Evolutionary conservation across 2,888 invertebrate genomes (phyloP).

Genomic region (Plutella xylostella): DNA sequence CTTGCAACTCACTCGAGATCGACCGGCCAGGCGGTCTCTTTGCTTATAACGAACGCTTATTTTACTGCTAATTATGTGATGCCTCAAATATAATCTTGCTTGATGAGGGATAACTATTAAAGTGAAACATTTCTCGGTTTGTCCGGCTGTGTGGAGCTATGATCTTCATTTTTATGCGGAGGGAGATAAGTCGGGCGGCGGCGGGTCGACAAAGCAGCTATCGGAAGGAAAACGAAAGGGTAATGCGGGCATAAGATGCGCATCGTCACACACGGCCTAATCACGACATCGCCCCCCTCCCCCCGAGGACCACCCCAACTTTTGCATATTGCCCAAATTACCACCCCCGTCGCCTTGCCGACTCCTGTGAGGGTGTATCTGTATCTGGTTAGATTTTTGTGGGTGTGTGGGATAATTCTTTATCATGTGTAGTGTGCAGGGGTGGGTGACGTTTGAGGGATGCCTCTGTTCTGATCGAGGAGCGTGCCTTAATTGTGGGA

Average conservation of each 20-base stretch:
- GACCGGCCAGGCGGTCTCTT: slow-evolving; percentile 11
- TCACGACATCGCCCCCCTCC: slow-evolving; percentile 38
- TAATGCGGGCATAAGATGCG: slow-evolving; percentile 70
- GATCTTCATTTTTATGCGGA: slow-evolving; percentile 1
- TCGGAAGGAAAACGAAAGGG: slow-evolving; percentile 70
- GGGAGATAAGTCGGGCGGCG: slow-evolving; percentile 4
- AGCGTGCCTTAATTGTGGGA: slow-evolving; percentile 54
- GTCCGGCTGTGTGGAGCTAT: not conserved
- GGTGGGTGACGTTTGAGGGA: slow-evolving; percentile 57
- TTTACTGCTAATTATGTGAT: slow-evolving; percentile 11
- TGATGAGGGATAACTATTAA: slow-evolving; percentile 6
- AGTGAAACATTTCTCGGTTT: not conserved
- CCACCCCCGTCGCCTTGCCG: slow-evolving; percentile 37
- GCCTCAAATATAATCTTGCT: slow-evolving; percentile 10
- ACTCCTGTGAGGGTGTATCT: slow-evolving; percentile 33
- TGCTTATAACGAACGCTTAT: slow-evolving; percentile 8
- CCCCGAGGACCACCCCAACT: slow-evolving; percentile 37
- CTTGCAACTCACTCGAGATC: slow-evolving; percentile 18
- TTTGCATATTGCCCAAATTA: slow-evolving; percentile 68
- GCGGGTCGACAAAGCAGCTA: slow-evolving; percentile 51
- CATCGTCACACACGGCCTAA: slow-evolving; percentile 69
- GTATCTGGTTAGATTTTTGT: slow-evolving; percentile 32
- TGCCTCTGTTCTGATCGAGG: slow-evolving; percentile 27
- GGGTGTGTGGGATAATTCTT: slow-evolving; percentile 33
- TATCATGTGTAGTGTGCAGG: slow-evolving; percentile 23